Evolutionary conservation across 2,797 vertebrate genomes (phyloP), one percentile per base, ranked within the genome.

Genomic region (Limosa lapponica): DNA sequence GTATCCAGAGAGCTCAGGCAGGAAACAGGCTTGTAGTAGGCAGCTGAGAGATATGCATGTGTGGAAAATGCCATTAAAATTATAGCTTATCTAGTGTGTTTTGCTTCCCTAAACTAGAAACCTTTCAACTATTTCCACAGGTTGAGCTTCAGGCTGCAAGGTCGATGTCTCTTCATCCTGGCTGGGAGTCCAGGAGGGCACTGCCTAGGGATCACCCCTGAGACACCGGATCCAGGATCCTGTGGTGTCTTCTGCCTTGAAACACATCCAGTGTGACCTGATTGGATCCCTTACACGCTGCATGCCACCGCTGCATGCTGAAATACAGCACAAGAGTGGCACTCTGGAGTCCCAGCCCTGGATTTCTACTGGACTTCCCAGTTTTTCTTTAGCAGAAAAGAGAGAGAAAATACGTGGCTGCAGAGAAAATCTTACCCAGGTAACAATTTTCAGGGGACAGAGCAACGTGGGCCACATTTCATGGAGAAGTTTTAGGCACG

Each of bases 51-150:
- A 61, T 82, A 70, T 73, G 64, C 43, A 55, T 46, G 43, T 82
- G 67, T 93, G 93, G 81, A 95, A 96, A 94, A 89, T 85, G 13
- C 37, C 46, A 48, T 78, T 90, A 81, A 90, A 92, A 77, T 92
- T 54, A 58, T 19, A 74, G 69, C 11, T 81, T 93, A 57, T 81
- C 65, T 77, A 17, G 41, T 64, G 43, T 51, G 41, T 17, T 92
- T 94, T 82, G 8, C 64, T 87, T 92, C 49, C n/a, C 57, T 73
- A 32, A 89, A 80, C 55, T 62, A 78, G 32, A 82, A 90, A 23
- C 22, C 11, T 89, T 92, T 64, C 39, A 52, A 69, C 27, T 41
- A 0, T 62, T 96, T 86, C 55, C 58, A 58, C 2, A 34, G 36
- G 5, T 20, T 77, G 41, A 80, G n/a, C 43, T 93, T 80, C 55